Base-by-base conservation (phyloP, 2,113 vertebrate species). In the Rhynchopsitta pachyrhyncha region DNA sequence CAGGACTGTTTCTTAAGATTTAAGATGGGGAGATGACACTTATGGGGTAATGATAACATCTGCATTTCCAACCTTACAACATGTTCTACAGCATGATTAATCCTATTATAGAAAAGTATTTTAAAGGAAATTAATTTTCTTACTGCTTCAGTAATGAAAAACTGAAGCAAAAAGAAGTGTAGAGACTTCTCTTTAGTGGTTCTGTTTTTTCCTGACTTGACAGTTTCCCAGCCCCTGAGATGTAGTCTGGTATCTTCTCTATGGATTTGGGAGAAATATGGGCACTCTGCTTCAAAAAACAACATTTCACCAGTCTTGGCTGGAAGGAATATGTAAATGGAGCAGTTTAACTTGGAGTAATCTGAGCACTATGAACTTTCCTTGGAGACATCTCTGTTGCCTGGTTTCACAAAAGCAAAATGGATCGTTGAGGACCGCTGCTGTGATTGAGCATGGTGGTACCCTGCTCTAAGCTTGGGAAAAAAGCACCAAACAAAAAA, bases 401-500 rank as follows among this genome's bases (percentile, higher is more conserved):
- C 20, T 52, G 59, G 8, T 29, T 29, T 71, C 41, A 16, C 39
- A 20, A 25, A 50, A 55, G 6, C 11, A 28, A 23, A 52, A 8
- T 3, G 46, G 41, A 6, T 25, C 17, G 2, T 6, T 0, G 49
- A 19, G 13, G 20, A 55, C 23, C 3, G 1, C 17, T 46, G 41
- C 31, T 24, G 29, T 42, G 15, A 3, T 33, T 41, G 20, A 17
- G 15, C 1, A 1, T 66, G 49, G 33, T 50, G 33, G 31, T 17
- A 13, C 62, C 67, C 41, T 18, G 22, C 31, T 67, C 23, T 39
- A 7, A 62, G 7, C 5, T 31, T 52, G 41, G 50, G 46, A 2
- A 8, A 31, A 81, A 59, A 39, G 0, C 4, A n/a, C 14, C 16
- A 42, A 18, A n/a, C 9, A 47, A 41, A 73, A 6, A 6, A 1